A percentile compares a stretch with the other conserved stretches of the same genome.
Conservation (phyloP, 2,113 vertebrate genomes). For the Mesitornis unicolor region DNA sequence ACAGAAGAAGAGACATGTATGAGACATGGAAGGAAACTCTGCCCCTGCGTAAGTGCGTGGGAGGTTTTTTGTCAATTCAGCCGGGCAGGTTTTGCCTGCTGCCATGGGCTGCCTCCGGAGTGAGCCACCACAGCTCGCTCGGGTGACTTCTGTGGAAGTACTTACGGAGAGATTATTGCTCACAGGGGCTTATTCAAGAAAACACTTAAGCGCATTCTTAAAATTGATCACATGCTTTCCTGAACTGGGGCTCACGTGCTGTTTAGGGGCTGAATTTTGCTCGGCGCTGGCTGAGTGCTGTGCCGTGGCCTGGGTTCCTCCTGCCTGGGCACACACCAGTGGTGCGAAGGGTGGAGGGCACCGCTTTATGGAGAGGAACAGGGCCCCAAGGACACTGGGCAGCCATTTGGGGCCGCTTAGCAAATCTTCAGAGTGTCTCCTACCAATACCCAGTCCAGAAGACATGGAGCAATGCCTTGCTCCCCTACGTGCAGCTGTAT, state of each 20-base stretch:
- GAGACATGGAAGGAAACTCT: neutral
- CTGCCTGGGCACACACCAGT: neutral
- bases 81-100: neutral
- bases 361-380: fast-evolving
- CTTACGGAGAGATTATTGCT: neutral
- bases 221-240: neutral
- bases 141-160: neutral
- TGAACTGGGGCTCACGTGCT: fast-evolving
- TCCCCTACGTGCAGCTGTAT: fast-evolving
- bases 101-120: fast-evolving
- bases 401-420: neutral
- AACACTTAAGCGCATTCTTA: neutral
- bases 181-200: neutral
- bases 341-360: neutral
- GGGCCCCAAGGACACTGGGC: neutral
- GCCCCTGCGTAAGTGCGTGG: neutral
- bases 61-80: neutral
- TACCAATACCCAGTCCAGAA: neutral
- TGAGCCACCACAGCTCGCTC: fast-evolving
- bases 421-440: neutral
- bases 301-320: neutral
- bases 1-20: neutral
- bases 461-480: neutral
- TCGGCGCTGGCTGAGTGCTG: fast-evolving
- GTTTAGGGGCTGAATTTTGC: neutral